phyloP scores from a whole-genome alignment of 2,797 vertebrate species.

The Antrozous pallidus region DNA sequence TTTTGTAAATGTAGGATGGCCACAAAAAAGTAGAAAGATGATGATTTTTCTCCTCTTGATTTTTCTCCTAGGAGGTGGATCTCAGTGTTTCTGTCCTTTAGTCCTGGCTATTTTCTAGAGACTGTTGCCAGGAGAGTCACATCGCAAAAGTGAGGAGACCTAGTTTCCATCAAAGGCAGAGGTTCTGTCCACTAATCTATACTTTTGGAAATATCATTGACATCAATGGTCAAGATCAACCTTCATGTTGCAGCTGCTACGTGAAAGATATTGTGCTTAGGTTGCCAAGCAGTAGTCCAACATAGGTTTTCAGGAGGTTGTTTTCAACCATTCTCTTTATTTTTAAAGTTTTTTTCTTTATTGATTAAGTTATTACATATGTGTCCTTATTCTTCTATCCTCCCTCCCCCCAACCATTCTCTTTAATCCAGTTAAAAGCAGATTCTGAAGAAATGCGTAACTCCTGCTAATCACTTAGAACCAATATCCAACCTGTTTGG shows the following conservation, averaged over 20 bases:
- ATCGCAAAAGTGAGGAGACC: not conserved
- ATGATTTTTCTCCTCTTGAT: not conserved
- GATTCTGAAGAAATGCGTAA: not conserved
- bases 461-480: not conserved
- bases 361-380: too few relatives aligned
- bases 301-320: not conserved
- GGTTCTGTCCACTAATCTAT: not conserved
- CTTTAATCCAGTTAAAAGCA: not conserved
- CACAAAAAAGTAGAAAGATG: not conserved
- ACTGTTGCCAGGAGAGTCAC: not conserved
- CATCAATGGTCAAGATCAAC: not conserved
- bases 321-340: not conserved
- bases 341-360: too few relatives aligned
- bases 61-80: not conserved
- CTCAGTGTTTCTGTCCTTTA: not conserved
- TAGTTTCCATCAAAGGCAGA: not conserved
- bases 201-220: not conserved
- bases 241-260: not conserved
- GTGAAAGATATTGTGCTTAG: not conserved
- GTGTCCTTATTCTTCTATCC: too few relatives aligned
- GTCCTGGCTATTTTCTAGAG: not conserved
- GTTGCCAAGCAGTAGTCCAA: not conserved
- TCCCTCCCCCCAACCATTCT: not conserved
- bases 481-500: not conserved
- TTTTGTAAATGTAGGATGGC: not conserved